These are phyloP conservation scores for Pao palembangensis DNA, from an alignment of 2,113 vertebrate species.

Conservation along the genomic window DNA sequence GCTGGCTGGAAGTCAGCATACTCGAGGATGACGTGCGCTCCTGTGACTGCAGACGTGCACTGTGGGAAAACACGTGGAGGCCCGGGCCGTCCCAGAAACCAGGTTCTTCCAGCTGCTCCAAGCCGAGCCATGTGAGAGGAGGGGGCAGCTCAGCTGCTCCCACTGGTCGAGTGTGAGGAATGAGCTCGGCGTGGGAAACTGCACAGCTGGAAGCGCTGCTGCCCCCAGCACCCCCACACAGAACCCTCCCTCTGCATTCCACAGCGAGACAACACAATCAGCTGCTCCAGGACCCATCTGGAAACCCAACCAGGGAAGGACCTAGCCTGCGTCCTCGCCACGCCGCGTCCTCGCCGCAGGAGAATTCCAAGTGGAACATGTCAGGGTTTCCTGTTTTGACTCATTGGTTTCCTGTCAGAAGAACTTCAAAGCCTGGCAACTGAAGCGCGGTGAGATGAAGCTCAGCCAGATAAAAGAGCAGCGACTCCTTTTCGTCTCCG, in stretches of 20 bases:
- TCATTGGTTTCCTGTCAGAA: neutral
- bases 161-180: constrained; percentile 56
- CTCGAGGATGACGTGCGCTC: neutral
- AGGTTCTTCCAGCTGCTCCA: constrained; percentile 64
- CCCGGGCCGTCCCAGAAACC: constrained; percentile 48
- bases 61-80: constrained; percentile 56
- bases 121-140: constrained; percentile 60
- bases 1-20: neutral
- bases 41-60: constrained; percentile 15
- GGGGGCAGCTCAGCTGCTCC: constrained; percentile 61
- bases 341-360: too few species aligned
- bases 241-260: neutral
- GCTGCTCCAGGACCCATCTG: too few species aligned
- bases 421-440: neutral
- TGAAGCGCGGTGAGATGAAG: too few species aligned
- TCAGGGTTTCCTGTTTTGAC: too few species aligned
- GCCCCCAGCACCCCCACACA: constrained; percentile 1
- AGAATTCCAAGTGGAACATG: too few species aligned
- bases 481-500: neutral
- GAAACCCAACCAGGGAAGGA: too few species aligned
- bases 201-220: constrained; percentile 52
- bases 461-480: too few species aligned
- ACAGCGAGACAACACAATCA: too few species aligned
- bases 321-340: too few species aligned
- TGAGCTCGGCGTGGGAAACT: constrained; percentile 72